Evolutionary conservation across 2,888 invertebrate species (phyloP).

Genomic region (Hymenopus coronatus): DNA sequence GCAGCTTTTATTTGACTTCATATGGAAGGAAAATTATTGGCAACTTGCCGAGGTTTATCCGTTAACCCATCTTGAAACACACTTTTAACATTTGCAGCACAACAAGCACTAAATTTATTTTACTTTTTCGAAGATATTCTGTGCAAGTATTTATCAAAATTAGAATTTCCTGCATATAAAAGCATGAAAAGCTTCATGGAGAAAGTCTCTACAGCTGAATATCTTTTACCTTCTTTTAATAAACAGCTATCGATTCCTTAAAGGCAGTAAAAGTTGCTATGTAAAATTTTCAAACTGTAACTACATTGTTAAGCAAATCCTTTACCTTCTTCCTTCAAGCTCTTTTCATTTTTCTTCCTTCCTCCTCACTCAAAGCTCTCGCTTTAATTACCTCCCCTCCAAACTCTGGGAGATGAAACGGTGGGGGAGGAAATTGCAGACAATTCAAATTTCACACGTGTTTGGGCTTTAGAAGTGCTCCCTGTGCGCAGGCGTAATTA

Average conservation of each 20-base stretch:
- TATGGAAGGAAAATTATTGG: no score
- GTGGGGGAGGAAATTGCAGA: not conserved
- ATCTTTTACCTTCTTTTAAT: not conserved
- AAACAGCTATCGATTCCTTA: not conserved
- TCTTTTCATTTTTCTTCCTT: not conserved
- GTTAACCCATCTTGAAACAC: no score
- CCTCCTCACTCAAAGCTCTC: not conserved
- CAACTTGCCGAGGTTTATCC: no score
- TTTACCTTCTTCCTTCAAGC: not conserved
- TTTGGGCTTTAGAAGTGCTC: not conserved
- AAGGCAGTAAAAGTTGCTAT: not conserved
- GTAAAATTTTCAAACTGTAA: not conserved
- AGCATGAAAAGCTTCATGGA: no score
- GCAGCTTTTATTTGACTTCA: no score
- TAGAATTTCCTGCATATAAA: no score
- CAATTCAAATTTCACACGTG: not conserved
- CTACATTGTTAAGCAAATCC: not conserved
- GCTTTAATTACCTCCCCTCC: not conserved
- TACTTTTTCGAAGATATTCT: no score
- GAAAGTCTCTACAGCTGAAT: no score
- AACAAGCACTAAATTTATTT: no score
- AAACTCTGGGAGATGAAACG: not conserved
- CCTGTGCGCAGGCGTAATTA: not conserved
- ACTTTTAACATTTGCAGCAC: no score
- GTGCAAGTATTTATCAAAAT: no score